A percentile compares a stretch with the other conserved stretches of the same genome.
These are phyloP conservation scores for Heliangelus exortis DNA, from an alignment of 2,797 vertebrate genomes.

Conservation along the genomic window DNA sequence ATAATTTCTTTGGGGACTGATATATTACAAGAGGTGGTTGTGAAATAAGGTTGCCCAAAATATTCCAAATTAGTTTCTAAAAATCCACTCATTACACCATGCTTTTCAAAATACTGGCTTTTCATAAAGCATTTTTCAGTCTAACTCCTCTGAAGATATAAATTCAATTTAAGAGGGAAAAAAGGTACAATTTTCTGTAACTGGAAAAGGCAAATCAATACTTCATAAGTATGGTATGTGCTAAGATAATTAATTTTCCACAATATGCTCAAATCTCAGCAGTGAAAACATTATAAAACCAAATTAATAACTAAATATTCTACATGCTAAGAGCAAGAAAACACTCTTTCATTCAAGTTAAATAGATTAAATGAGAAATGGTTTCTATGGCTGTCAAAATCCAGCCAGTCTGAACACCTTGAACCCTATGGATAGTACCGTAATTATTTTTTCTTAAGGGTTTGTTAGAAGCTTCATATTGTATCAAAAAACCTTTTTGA, in stretches of 20 bases:
- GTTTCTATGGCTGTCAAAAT: constrained; percentile 59
- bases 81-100: neutral
- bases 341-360: constrained; percentile 39
- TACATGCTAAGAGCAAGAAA: constrained; percentile 34
- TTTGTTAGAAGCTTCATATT: constrained; percentile 40
- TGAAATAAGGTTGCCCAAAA: constrained; percentile 1
- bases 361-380: constrained; percentile 64
- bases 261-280: constrained; percentile 50
- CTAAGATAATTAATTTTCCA: constrained; percentile 75
- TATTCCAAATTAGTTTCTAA: neutral
- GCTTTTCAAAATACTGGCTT: constrained; percentile 29
- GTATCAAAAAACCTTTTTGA: constrained; percentile 40
- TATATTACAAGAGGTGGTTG: neutral
- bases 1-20: neutral
- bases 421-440: neutral
- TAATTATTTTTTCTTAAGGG: constrained; percentile 59
- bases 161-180: constrained; percentile 53
- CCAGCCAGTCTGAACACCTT: constrained; percentile 22
- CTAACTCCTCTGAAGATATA: constrained; percentile 26
- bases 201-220: constrained; percentile 66
- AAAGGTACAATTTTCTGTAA: constrained; percentile 50
- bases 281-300: constrained; percentile 50
- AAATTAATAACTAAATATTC: constrained; percentile 60
- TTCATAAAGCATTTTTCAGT: constrained; percentile 14
- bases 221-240: constrained; percentile 42